Conservation (phyloP, 1,140 invertebrate genomes). For the Panulirus ornatus region DNA sequence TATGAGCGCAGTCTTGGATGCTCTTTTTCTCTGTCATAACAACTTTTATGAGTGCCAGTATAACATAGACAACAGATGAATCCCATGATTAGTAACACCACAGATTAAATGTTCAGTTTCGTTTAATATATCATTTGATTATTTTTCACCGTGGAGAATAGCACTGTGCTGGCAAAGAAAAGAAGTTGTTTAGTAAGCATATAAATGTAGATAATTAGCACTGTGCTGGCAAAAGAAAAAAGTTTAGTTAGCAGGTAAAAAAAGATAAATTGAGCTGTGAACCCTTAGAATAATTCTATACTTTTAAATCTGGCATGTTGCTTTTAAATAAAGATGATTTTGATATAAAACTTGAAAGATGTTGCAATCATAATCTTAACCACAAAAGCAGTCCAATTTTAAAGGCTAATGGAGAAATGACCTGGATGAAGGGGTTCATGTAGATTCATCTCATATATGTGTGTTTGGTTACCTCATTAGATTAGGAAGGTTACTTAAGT, state of each 20-base stretch:
- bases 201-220: too few species aligned
- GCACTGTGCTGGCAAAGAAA: neutral
- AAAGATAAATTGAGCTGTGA: neutral
- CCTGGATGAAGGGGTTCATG: neutral
- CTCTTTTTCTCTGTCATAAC: too few species aligned
- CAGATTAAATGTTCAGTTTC: too few species aligned
- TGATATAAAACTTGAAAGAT: neutral
- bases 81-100: too few species aligned
- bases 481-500: conserved; percentile 5
- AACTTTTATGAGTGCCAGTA: too few species aligned
- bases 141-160: neutral
- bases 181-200: neutral
- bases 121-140: too few species aligned
- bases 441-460: neutral
- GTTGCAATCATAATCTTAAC: conserved; percentile 6
- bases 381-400: neutral
- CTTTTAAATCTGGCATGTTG: neutral
- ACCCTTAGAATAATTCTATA: neutral
- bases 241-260: neutral
- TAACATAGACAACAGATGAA: too few species aligned
- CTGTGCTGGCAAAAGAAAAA: neutral
- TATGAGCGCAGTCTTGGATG: too few species aligned
- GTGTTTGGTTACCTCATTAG: neutral
- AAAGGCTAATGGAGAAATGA: neutral
- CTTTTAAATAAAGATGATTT: neutral